Base-by-base conservation (phyloP, 2,888 invertebrate species). In the Steinernema hermaphroditum region DNA sequence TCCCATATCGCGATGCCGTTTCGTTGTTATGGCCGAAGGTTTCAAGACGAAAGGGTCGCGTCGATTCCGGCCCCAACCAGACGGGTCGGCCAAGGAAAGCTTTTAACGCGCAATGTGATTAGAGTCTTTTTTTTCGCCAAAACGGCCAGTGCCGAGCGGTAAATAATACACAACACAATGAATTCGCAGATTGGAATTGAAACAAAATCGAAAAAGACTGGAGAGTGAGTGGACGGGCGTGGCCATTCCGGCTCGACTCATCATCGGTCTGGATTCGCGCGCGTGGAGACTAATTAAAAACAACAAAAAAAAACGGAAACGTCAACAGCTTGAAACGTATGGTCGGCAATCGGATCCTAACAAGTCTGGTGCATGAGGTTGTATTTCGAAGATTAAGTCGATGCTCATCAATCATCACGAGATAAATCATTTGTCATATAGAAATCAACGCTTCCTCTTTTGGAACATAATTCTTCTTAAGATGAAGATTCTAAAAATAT, bases 161-260 rank as follows among this genome's bases (percentile, higher is more conserved):
- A 46, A 46, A 46, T 46, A 46, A 46, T 46, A 46, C 4, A 46
- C 19, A 46, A 46, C 46, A 46, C 8, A 46, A n/a, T 46, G 46
- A 27, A 27, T 22, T 54, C 8, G 12, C 24, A 54, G 54, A 54
- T 54, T 54, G 54, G 54, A 22, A 54, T 54, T 54, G 16, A 54
- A 37, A 22, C 22, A 54, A 54, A 27, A 54, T 54, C 27, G 54
- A 22, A 54, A 54, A 49, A 12, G 2, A 54, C 6, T 54, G 24
- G 12, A 22, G 19, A 54, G 19, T 46, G 19, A 41, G 41, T n/a
- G 46, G n/a, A 46, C 46, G 46, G 46, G 46, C 46, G 46, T 6
- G 46, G 16, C 46, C 2, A 46, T 46, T 46, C 46, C 16, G 4
- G 2, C 16, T n/a, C 46, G 46, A 9, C 6, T n/a, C 46, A 46